Evolutionary conservation across 2,888 invertebrate species (phyloP).

Genomic region (Thecocarcelia acutangulata): DNA sequence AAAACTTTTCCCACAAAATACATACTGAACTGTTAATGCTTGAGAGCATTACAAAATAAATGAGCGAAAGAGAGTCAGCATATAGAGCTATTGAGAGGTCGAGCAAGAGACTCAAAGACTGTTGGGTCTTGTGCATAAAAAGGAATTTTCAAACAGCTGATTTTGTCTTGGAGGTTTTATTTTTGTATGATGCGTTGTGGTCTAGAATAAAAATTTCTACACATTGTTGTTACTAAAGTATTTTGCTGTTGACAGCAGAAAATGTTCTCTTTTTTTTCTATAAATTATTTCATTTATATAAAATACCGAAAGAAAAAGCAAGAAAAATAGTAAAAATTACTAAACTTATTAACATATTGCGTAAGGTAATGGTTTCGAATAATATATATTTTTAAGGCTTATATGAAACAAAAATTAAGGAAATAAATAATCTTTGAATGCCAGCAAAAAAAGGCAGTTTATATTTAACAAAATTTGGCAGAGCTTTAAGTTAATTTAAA

Average conservation of each 20-base stretch:
- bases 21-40: constrained; percentile 26
- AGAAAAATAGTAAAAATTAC: neutral
- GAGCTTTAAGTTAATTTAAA: too few relatives aligned
- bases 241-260: neutral
- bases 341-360: constrained; percentile 68
- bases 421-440: neutral
- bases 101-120: neutral
- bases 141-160: constrained; percentile 59
- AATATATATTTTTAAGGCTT: neutral
- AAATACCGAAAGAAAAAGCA: neutral
- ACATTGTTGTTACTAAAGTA: constrained; percentile 24
- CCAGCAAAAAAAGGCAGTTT: too few relatives aligned
- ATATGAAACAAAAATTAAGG: too few relatives aligned
- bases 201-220: constrained; percentile 2
- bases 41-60: constrained; percentile 24
- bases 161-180: constrained; percentile 36
- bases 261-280: neutral
- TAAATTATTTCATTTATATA: constrained; percentile 12
- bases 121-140: constrained; percentile 1
- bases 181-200: constrained; percentile 3
- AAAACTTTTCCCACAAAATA: neutral
- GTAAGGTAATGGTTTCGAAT: constrained; percentile 74
- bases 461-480: neutral
- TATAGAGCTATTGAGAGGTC: neutral
- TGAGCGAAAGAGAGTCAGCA: neutral